A percentile compares a stretch with the other conserved stretches of the same genome.
These are phyloP conservation scores for Dromius quadrimaculatus DNA, from an alignment of 2,888 invertebrate species.

Conservation along the genomic window DNA sequence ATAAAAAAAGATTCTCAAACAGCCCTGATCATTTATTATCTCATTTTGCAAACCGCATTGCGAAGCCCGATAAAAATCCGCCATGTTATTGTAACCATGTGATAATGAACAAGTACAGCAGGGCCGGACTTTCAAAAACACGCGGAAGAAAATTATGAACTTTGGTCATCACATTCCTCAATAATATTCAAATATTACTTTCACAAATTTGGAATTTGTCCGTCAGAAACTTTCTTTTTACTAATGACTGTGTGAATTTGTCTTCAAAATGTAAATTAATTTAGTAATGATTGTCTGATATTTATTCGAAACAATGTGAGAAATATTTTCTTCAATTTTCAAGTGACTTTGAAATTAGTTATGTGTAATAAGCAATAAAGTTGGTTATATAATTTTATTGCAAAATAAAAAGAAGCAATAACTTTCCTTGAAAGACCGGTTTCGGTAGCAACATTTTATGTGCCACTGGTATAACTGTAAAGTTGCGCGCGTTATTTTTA, in stretches of 20 bases:
- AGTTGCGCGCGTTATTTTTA: constrained; percentile 36
- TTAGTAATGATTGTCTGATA: no score
- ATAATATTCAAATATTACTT: background rate
- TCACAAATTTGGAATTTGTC: constrained; percentile 12
- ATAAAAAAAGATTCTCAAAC: background rate
- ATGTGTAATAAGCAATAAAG: no score
- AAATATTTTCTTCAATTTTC: no score
- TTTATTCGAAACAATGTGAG: no score
- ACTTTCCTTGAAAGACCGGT: background rate
- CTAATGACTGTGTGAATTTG: no score
- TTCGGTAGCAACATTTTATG: background rate
- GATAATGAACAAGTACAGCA: constrained; percentile 45
- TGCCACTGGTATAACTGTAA: constrained; percentile 8
- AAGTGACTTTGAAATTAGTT: no score
- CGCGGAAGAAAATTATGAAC: constrained; percentile 16
- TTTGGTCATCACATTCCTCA: background rate
- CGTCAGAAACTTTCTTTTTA: no score
- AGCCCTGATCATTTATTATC: constrained; percentile 8
- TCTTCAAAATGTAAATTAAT: no score
- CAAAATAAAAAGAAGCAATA: no score
- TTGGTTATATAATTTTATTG: no score
- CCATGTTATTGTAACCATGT: constrained; percentile 46
- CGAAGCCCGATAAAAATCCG: constrained; percentile 23
- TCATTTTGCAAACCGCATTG: constrained; percentile 10
- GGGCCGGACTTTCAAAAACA: constrained; percentile 17